Percentiles rank a stretch among this genome's conserved stretches.
Evolutionary conservation across 2,797 vertebrate species (phyloP).

Genomic region (Hapalemur alaotrensis): DNA sequence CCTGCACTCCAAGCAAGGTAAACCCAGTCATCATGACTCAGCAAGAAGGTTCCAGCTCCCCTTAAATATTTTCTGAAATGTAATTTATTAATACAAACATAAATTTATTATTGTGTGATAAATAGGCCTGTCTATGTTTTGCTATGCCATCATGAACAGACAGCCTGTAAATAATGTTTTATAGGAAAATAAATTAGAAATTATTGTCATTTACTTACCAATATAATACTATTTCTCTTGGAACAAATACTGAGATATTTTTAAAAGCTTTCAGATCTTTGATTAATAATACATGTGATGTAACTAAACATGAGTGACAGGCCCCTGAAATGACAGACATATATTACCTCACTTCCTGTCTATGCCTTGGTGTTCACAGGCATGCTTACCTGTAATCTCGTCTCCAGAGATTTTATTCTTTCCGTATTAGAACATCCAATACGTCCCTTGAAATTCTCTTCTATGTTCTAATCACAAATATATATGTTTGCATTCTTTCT

Average conservation of each 20-base stretch:
- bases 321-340: neutral
- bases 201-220: neutral
- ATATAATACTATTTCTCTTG: neutral
- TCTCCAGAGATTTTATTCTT: neutral
- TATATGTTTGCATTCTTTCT: neutral
- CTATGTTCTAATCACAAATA: neutral
- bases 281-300: neutral
- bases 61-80: neutral
- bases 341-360: neutral
- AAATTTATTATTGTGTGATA: neutral
- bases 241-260: neutral
- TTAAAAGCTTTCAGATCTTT: neutral
- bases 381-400: neutral
- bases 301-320: neutral
- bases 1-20: neutral
- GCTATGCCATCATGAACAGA: neutral
- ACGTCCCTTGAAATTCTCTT: neutral
- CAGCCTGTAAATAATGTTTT: neutral
- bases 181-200: neutral
- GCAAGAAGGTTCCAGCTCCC: neutral
- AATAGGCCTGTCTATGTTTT: neutral
- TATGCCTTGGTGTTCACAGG: neutral
- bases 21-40: neutral
- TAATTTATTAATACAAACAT: neutral
- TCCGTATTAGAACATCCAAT: neutral